Evolutionary conservation across 2,113 vertebrate species (phyloP).

Genomic region (Cranoglanis bouderius): DNA sequence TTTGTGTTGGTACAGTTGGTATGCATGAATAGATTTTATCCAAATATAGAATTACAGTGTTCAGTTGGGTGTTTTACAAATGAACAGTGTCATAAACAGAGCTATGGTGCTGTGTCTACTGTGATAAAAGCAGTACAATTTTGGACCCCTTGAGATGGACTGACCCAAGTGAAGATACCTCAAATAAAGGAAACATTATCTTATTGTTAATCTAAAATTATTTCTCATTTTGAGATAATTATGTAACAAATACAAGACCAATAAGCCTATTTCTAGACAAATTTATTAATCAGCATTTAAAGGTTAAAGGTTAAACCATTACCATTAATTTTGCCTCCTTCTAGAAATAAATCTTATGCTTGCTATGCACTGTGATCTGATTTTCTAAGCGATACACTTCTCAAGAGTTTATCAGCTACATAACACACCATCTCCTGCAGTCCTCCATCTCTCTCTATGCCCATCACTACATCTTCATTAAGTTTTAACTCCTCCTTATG

Average conservation of each 20-base stretch:
- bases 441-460: constrained; percentile 13
- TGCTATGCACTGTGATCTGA: constrained; percentile 57
- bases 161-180: not conserved
- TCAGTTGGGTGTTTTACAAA: no score
- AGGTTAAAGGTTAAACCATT: not conserved
- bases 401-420: constrained; percentile 62
- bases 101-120: no score
- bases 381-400: constrained; percentile 63
- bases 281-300: not conserved
- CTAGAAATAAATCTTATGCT: constrained; percentile 42
- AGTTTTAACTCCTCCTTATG: constrained; percentile 15
- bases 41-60: no score
- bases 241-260: not conserved
- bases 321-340: not conserved
- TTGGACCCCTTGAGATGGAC: no score
- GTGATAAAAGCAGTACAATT: no score
- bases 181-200: no score
- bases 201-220: not conserved
- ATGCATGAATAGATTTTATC: no score
- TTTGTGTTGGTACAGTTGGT: no score
- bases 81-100: no score
- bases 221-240: not conserved
- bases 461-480: constrained; percentile 21
- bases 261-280: not conserved
- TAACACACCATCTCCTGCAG: constrained; percentile 50